Conservation (phyloP, 2,888 invertebrate genomes). For the Conomelus anceps region DNA sequence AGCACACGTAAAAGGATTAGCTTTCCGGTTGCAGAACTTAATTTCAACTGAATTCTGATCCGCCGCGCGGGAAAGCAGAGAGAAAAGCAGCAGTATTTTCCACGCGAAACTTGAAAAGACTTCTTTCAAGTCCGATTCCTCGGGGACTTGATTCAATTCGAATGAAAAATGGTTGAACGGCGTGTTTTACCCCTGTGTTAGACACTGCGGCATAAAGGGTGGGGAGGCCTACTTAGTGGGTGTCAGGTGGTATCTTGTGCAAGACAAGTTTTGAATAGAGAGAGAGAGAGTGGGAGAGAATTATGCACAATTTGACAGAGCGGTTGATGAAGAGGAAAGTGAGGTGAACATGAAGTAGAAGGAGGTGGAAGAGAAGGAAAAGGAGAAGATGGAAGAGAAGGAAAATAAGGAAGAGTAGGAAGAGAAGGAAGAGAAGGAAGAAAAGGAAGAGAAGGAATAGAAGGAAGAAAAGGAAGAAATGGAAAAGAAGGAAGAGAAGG, state of each 20-base stretch:
- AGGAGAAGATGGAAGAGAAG: not conserved
- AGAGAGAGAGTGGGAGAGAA: not conserved
- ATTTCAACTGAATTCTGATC: not conserved
- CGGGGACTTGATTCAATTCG: not conserved
- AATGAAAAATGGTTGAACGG: not conserved
- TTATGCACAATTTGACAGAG: no score
- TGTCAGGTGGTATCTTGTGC: not conserved
- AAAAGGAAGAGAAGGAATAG: not conserved
- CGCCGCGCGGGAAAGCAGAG: not conserved
- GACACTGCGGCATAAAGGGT: no score
- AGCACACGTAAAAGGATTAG: not conserved
- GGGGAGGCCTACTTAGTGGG: not conserved
- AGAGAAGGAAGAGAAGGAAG: not conserved
- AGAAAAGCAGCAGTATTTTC: not conserved
- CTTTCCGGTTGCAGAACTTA: not conserved
- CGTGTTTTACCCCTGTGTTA: not conserved
- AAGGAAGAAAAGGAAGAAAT: no score
- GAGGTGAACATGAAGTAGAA: not conserved
- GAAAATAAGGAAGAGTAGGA: no score
- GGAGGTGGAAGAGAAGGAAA: not conserved
- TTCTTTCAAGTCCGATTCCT: not conserved
- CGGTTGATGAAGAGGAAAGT: no score
- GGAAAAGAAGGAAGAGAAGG: not conserved
- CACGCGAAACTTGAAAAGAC: not conserved
- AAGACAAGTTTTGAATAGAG: no score